Percentiles rank a stretch among this genome's conserved stretches.
phyloP scores from a whole-genome alignment of 2,113 vertebrate species.

The Myrmophylax atrothorax region DNA sequence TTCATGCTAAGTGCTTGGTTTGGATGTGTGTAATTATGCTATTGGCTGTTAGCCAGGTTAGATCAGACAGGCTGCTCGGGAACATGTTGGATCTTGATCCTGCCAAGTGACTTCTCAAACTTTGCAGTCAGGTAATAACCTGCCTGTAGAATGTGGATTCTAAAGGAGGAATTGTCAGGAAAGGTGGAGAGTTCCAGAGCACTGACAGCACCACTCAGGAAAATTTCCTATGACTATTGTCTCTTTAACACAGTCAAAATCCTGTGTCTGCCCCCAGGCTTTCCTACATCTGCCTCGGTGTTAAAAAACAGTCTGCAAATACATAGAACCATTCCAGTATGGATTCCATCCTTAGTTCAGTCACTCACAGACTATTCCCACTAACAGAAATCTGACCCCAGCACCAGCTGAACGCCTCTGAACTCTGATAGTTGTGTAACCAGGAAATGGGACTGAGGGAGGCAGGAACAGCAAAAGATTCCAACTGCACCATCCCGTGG shows the following conservation, averaged over 20 bases:
- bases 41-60: neutral
- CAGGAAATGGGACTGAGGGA: neutral
- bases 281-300: neutral
- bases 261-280: neutral
- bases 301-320: neutral
- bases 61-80: neutral
- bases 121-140: conserved; percentile 6
- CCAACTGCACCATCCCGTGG: neutral
- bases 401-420: neutral
- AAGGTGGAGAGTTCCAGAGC: neutral
- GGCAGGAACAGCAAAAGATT: neutral
- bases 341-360: neutral
- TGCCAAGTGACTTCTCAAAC: neutral
- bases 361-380: neutral
- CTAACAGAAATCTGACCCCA: neutral
- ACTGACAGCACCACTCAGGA: neutral
- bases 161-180: neutral
- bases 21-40: neutral
- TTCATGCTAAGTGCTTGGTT: neutral
- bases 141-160: neutral
- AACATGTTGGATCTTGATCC: neutral
- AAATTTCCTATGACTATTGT: neutral
- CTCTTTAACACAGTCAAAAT: neutral
- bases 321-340: neutral
- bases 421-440: neutral